Evolutionary conservation across 2,888 invertebrate genomes (phyloP), one percentile per base, ranked within the genome.

Genomic region (Spodoptera picta): DNA sequence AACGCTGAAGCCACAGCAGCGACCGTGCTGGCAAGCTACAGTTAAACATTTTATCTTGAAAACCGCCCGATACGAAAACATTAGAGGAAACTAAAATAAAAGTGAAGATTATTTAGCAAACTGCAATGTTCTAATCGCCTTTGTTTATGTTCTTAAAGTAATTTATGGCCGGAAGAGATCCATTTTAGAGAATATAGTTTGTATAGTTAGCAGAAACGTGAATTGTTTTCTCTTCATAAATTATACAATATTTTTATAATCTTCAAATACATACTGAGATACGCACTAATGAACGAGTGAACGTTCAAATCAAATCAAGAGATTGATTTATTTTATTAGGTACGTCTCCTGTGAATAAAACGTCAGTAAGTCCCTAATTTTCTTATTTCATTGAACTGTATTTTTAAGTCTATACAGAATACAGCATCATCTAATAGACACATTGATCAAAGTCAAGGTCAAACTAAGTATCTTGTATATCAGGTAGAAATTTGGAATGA

Each of bases 21-120:
- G 31, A 50, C 54, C 31, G 44, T 43, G 45, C 43, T 52, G 48
- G 31, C 52, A 55, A n/a, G 6, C 52, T 43, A 53, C 14, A 41
- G 36, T 41, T 12, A 47, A 65, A 78, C 62, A 63, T 69, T 67
- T 60, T 12, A 72, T 61, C 60, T 9, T 6, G 24, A 60, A 73
- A 65, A 65, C 47, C 48, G 36, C 60, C 31, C 54, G 19, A 53
- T 61, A 57, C 42, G 52, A 50, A 57, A 54, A 55, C 51, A 71
- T 51, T 52, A 53, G n/a, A 19, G 19, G 19, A 19, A 19, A 19
- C 19, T 19, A 19, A 19, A 59, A 60, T 60, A 54, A 44, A 49
- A 64, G 51, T 36, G 6, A 31, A 45, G 19, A 60, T 55, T 52
- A 53, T 53, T 23, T 42, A 10, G 23, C 14, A 41, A 66, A 55